phyloP scores from a whole-genome alignment of 2,797 vertebrate species.

The Sphenodon punctatus region DNA sequence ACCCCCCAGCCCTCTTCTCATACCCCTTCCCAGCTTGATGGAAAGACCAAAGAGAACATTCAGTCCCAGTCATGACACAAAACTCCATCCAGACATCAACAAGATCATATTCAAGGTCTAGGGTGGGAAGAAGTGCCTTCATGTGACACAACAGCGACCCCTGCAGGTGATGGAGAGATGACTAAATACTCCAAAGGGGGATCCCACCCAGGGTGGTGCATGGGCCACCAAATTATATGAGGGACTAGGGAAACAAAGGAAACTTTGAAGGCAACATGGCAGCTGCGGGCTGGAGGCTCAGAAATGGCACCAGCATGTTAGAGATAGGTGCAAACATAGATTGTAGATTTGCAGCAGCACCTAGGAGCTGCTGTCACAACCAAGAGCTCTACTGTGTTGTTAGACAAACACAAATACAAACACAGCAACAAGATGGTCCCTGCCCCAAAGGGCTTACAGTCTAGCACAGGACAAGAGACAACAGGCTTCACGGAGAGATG shows the following conservation, averaged over 20 bases:
- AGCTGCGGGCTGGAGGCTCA: not conserved
- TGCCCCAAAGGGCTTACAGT: too few relatives aligned
- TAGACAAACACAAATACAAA: too few relatives aligned
- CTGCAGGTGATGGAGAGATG: not conserved
- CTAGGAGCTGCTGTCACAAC: too few relatives aligned
- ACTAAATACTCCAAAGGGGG: not conserved
- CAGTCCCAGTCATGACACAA: too few relatives aligned
- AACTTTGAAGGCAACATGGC: fast-evolving
- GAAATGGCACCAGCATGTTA: fast-evolving
- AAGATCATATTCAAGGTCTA: not conserved
- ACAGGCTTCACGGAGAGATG: too few relatives aligned
- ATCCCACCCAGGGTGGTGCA: too few relatives aligned
- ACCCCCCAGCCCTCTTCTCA: too few relatives aligned
- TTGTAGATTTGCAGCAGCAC: too few relatives aligned
- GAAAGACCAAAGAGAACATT: not conserved
- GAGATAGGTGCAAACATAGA: fast-evolving
- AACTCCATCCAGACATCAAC: too few relatives aligned
- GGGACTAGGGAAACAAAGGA: fast-evolving
- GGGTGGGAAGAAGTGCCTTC: fast-evolving
- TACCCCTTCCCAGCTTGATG: not conserved
- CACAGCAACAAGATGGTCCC: too few relatives aligned
- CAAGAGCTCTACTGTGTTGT: too few relatives aligned
- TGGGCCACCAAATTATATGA: not conserved
- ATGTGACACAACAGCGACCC: fast-evolving
- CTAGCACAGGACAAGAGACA: too few relatives aligned